Base-by-base conservation (phyloP, 2,113 vertebrate species). In the Gorilla gorilla region DNA sequence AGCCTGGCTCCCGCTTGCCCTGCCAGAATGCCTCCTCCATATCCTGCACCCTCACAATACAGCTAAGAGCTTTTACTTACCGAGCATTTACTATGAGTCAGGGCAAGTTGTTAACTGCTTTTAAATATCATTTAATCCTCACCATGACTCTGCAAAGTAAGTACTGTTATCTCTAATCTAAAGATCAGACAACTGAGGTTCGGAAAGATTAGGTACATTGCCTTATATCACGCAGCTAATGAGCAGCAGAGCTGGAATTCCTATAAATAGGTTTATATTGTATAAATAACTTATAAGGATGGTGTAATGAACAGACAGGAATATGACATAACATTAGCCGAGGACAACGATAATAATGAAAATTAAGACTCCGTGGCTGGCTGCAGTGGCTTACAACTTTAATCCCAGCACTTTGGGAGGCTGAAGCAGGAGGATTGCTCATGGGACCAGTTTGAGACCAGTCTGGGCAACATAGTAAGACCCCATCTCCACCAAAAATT, bases 171-270 rank as follows among this genome's bases (percentile, higher is more conserved):
- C 92, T 96, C 57, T n/a, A 52, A 38, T 81, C 55, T 73, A 80
- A 72, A 84, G 17, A 25, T 72, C 9, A 95, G 38, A 85, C 1
- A 40, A 45, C 2, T 12, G 75, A 80, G 13, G 18, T 73, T 92
- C 38, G 76, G 66, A 89, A 75, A 89, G 48, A 91, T 84, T 72
- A 88, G 89, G 23, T 55, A 85, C 40, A 57, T 61, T 90, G 57
- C 35, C 59, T 89, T 86, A 68, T 89, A 75, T 86, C 50, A 68
- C 38, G 48, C 12, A 72, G 38, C 30, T 76, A 86, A 75, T 64
- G 52, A 91, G 16, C 23, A 20, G 20, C 11, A 90, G 61, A 13
- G 8, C 2, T 90, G 7, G 27, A 16, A 87, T 82, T 70, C 38
- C 30, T 73, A 59, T 50, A 66, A 52, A 32, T 43, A n/a, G 8